phyloP scores from a whole-genome alignment of 2,113 vertebrate species.

The Paradisaea rubra region DNA sequence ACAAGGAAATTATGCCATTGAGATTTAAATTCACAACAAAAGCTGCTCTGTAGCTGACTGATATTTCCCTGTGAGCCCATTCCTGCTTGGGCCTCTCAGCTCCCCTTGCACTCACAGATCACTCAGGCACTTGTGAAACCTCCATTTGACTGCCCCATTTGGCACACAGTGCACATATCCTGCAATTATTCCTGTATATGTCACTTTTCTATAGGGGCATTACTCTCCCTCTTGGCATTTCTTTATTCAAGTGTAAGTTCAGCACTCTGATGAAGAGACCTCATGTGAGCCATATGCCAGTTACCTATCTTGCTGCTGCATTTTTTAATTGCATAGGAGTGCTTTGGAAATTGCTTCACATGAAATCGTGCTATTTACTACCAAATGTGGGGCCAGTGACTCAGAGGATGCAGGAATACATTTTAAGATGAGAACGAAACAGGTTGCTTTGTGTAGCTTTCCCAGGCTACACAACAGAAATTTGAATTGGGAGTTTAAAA shows the following conservation, averaged over 20 bases:
- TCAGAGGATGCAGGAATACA: rapidly evolving
- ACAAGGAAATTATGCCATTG: neutral
- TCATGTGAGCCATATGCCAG: neutral
- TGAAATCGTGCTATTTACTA: neutral
- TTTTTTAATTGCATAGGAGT: neutral
- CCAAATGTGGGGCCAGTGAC: neutral
- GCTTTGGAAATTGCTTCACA: neutral
- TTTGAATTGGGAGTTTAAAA: neutral
- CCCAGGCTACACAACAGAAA: neutral
- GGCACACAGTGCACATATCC: neutral
- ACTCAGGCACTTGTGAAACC: neutral
- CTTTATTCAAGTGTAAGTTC: neutral
- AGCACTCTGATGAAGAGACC: neutral
- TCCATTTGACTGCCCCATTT: neutral
- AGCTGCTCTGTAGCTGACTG: neutral
- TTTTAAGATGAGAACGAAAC: neutral
- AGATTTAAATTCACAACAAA: neutral
- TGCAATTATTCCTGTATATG: neutral
- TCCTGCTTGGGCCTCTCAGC: neutral
- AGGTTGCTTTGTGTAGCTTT: neutral
- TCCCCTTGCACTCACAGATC: neutral
- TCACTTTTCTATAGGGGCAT: neutral
- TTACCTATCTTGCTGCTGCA: neutral
- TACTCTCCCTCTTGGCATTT: neutral
- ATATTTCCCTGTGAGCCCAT: neutral